These are phyloP conservation scores for Sphenopsis melanotis DNA, from an alignment of 2,797 vertebrate genomes.

Conservation along the genomic window DNA sequence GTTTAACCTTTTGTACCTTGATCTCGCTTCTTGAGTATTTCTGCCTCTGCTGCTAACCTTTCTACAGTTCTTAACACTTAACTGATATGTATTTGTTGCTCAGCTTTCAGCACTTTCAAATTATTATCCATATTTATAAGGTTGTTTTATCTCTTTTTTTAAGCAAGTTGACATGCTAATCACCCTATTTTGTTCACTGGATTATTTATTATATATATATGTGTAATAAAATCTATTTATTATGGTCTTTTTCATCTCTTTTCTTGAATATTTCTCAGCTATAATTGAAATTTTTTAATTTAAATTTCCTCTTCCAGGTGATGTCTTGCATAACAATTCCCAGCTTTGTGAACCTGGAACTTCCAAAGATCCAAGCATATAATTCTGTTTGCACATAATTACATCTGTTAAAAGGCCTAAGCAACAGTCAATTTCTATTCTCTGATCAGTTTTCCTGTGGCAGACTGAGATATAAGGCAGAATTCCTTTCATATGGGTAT, in stretches of 20 bases:
- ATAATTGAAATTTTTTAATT: background rate
- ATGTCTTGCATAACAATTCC: background rate
- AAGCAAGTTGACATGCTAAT: background rate
- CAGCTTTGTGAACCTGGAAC: background rate
- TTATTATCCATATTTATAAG: background rate
- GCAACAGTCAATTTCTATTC: background rate
- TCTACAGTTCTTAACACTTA: background rate
- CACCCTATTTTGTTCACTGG: background rate
- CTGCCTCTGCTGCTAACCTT: background rate
- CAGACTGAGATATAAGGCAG: background rate
- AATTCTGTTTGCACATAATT: constrained; percentile 15
- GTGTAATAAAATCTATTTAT: background rate
- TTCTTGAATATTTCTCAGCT: background rate
- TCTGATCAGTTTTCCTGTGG: background rate
- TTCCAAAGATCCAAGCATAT: background rate
- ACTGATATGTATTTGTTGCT: background rate
- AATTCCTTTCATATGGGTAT: background rate
- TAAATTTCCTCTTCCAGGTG: background rate
- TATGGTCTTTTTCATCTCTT: background rate
- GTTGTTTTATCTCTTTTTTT: background rate
- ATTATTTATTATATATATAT: background rate
- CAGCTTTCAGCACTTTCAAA: background rate
- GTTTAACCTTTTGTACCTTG: background rate
- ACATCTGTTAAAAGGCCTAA: background rate
- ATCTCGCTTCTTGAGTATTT: background rate